Evolutionary conservation across 30 jellyfish, hydroid and myxozoan genomes (phyloP), one percentile per base, ranked within the genome.

Genomic region (Aurelia aurita complex sp. Pacific): DNA sequence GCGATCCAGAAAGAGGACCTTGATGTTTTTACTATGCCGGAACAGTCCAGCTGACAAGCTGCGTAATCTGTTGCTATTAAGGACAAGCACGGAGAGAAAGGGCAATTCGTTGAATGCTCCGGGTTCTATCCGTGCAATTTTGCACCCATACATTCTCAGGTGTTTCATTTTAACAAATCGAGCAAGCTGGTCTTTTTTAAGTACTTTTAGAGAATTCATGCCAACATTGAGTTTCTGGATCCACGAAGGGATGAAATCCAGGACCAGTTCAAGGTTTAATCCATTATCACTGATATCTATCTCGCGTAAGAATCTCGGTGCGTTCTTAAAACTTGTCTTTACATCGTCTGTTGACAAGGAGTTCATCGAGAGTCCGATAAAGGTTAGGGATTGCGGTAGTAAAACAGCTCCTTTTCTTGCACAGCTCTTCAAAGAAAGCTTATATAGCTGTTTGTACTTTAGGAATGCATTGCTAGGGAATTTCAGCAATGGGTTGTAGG

Each of bases 161-260:
- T 2, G 5, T 2, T 0, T 69, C 83, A 81, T 53, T 10, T 55
- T 4, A 4, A 4, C 63, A 70, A 42, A 54, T 5, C 83, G 14
- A 3, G 35, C 57, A 35, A 81, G 43, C 57, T 81, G 38, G 70
- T 40, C 78, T 57, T 34, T 19, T 53, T 57, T 62, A 46, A 81
- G 73, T 11, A 18, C 10, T 11, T 66, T 29, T 18, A 81, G 62
- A 32, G 9, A 7, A 65, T 81, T 81, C 35, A 75, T 82, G 10
- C 55, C 69, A 53, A 57, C 57, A 17, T 10, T 14, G 5, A 81
- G 68, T 12, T 5, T 36, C 15, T 32, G 34, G 23, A 81, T 57
- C 18, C 73, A 67, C 35, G n/a, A 67, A 4, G 90, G 90, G 38
- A 81, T n/a, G 38, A 81, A 5, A 29, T 38, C 68, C 10, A 81